A percentile compares a stretch with the other conserved stretches of the same genome.
phyloP scores from a whole-genome alignment of 1,140 invertebrate species.

The Artemia franciscana region DNA sequence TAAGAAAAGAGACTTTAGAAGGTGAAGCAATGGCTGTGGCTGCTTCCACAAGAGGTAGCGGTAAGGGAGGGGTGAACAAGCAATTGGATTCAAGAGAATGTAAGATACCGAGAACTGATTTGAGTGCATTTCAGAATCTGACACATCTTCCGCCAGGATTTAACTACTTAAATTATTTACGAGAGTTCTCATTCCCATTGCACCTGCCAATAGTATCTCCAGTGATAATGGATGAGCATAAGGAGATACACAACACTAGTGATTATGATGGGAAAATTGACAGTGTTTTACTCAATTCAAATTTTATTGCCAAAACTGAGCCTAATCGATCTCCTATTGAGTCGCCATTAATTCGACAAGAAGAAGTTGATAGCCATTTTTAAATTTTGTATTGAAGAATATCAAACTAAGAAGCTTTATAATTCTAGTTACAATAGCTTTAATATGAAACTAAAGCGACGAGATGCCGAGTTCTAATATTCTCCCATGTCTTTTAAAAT shows the following conservation, averaged over 20 bases:
- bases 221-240: not conserved
- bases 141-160: constrained; percentile 16
- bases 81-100: constrained; percentile 24
- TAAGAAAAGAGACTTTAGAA: constrained; percentile 57
- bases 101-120: constrained; percentile 1
- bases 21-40: constrained; percentile 23
- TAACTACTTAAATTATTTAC: constrained; percentile 39
- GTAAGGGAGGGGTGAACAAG: constrained; percentile 21
- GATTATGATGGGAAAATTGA: too few species aligned
- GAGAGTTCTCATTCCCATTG: constrained; percentile 57
- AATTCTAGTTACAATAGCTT: too few species aligned
- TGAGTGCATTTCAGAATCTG: constrained; percentile 18
- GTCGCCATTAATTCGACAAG: not conserved
- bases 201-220: constrained; percentile 14
- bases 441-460: too few species aligned
- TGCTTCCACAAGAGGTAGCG: constrained; percentile 10
- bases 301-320: not conserved
- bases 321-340: not conserved
- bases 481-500: too few species aligned
- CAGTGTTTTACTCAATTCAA: too few species aligned
- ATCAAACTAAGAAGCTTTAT: too few species aligned
- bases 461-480: too few species aligned
- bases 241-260: not conserved
- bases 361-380: not conserved
- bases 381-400: not conserved